phyloP scores from a whole-genome alignment of 2,113 vertebrate genomes.

The Arizona elegans region DNA sequence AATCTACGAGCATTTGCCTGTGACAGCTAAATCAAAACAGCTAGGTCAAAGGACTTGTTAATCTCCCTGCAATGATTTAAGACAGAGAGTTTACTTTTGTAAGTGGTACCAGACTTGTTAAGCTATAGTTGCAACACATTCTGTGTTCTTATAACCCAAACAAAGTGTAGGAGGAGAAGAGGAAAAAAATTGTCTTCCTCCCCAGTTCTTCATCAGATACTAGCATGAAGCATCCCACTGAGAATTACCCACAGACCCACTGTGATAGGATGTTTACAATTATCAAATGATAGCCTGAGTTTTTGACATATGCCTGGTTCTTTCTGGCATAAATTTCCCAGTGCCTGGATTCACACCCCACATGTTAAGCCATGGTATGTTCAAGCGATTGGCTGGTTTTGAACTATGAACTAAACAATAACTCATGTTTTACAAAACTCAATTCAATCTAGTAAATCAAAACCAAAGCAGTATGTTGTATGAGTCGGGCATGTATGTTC shows the following conservation, averaged over 20 bases:
- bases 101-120: constrained; percentile 11
- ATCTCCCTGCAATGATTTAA: constrained; percentile 15
- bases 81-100: constrained; percentile 27
- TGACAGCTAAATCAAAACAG: constrained; percentile 50
- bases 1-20: neutral
- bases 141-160: constrained; percentile 25
- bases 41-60: constrained; percentile 19
- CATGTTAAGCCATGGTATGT: neutral
- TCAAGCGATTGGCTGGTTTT: neutral
- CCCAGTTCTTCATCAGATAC: neutral
- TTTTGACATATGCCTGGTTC: neutral
- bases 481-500: neutral
- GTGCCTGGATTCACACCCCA: neutral
- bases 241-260: neutral
- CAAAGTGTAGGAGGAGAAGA: neutral
- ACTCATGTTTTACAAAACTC: neutral
- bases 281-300: neutral
- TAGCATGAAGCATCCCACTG: neutral
- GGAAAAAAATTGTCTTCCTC: no score
- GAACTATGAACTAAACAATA: neutral
- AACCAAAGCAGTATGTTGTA: neutral
- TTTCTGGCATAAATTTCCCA: neutral
- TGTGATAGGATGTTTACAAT: neutral
- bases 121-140: neutral
- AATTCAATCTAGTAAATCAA: neutral